These are phyloP conservation scores for Solenopsis fugax DNA, from an alignment of 1,140 invertebrate genomes.

Conservation along the genomic window DNA sequence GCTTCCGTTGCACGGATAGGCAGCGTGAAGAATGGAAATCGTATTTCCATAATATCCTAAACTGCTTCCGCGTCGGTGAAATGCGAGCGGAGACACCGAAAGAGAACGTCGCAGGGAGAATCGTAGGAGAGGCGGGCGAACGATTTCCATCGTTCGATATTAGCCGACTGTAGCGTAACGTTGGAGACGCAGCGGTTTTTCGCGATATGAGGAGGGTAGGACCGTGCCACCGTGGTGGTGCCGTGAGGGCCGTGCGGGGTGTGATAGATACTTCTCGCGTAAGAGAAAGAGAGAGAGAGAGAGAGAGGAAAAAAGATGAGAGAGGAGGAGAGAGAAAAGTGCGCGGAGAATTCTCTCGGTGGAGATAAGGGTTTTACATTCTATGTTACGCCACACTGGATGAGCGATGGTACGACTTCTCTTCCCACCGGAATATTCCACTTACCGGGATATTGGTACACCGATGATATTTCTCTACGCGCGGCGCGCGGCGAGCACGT, in stretches of 20 bases:
- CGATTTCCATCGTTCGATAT: constrained; percentile 62
- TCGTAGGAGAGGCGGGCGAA: constrained; percentile 19
- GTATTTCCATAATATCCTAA: constrained; percentile 63
- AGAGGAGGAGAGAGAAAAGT: constrained; percentile 39
- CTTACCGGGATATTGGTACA: constrained; percentile 74
- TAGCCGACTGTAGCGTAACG: constrained; percentile 62
- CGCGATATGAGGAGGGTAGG: constrained; percentile 40
- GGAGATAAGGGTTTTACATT: constrained; percentile 73
- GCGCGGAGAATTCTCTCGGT: constrained; percentile 53
- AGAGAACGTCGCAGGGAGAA: constrained; percentile 26
- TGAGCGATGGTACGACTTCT: constrained; percentile 75
- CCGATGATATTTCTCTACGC: constrained; percentile 66
- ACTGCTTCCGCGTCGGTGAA: constrained; percentile 54
- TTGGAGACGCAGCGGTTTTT: constrained; percentile 55
- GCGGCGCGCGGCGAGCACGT: constrained; percentile 56
- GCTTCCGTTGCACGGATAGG: constrained; percentile 45
- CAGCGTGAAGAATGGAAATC: constrained; percentile 56
- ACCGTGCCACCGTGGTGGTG: neutral
- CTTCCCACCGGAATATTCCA: constrained; percentile 73
- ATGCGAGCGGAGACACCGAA: constrained; percentile 42
- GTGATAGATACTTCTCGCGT: constrained; percentile 42
- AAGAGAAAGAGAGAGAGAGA: neutral
- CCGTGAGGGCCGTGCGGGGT: neutral
- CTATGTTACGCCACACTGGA: constrained; percentile 64
- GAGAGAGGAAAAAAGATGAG: neutral